A percentile compares a stretch with the other conserved stretches of the same genome.
phyloP scores from a whole-genome alignment of 2,888 invertebrate species.

The Rhamphomyia laevipes region DNA sequence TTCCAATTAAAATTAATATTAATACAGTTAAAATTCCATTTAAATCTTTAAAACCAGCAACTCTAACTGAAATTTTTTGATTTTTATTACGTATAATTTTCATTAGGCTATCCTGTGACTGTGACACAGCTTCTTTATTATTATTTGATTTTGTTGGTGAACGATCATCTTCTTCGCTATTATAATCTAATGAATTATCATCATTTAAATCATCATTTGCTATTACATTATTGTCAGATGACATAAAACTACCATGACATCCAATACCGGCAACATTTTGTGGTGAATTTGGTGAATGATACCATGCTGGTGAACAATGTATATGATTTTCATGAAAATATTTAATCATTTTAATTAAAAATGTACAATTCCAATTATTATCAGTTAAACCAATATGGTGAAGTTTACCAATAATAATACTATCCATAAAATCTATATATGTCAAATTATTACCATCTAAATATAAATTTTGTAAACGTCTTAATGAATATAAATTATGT shows the following conservation, averaged over 20 bases:
- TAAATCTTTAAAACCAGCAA: neutral
- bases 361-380: neutral
- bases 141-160: neutral
- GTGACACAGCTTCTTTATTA: neutral
- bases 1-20: neutral
- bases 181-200: neutral
- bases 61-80: neutral
- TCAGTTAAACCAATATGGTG: neutral
- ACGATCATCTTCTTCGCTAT: neutral
- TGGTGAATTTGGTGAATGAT: neutral
- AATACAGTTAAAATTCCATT: neutral
- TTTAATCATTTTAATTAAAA: neutral
- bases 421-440: neutral
- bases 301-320: neutral
- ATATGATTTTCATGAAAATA: neutral
- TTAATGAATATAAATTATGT: neutral
- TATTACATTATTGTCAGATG: too few relatives aligned
- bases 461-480: neutral
- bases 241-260: too few relatives aligned
- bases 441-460: neutral
- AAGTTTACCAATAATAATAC: neutral
- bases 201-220: neutral
- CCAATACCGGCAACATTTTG: neutral
- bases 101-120: too few relatives aligned
- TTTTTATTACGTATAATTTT: too few relatives aligned